These are phyloP conservation scores for Corapipo altera DNA, from an alignment of 2,113 vertebrate genomes.

Conservation along the genomic window DNA sequence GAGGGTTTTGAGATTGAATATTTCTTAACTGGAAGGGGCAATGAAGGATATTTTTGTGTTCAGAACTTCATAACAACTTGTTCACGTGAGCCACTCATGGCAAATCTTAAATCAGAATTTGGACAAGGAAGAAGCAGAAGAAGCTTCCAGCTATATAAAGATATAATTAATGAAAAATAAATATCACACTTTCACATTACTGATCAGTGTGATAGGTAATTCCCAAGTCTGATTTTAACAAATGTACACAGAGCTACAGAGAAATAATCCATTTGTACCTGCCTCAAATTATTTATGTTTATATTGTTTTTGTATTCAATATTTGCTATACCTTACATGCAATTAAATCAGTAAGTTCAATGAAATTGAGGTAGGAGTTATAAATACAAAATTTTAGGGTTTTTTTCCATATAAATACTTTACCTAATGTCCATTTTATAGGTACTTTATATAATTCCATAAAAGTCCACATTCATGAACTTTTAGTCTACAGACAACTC, in stretches of 20 bases:
- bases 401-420: neutral
- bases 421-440: neutral
- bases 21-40: neutral
- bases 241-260: neutral
- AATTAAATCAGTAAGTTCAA: neutral
- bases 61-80: neutral
- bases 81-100: neutral
- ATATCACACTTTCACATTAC: neutral
- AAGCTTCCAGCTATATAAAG: neutral
- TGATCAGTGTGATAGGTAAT: fast-evolving
- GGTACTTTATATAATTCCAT: neutral
- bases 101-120: neutral
- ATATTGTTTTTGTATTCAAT: neutral
- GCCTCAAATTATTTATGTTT: neutral
- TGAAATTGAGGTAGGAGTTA: neutral
- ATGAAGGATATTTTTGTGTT: neutral
- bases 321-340: neutral
- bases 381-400: neutral
- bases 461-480: neutral
- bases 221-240: neutral
- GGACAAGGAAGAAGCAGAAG: neutral
- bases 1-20: neutral
- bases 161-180: neutral
- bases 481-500: neutral
- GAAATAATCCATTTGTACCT: neutral